These are phyloP conservation scores for Chouioia cunea DNA, from an alignment of 2,888 invertebrate species.

Conservation along the genomic window DNA sequence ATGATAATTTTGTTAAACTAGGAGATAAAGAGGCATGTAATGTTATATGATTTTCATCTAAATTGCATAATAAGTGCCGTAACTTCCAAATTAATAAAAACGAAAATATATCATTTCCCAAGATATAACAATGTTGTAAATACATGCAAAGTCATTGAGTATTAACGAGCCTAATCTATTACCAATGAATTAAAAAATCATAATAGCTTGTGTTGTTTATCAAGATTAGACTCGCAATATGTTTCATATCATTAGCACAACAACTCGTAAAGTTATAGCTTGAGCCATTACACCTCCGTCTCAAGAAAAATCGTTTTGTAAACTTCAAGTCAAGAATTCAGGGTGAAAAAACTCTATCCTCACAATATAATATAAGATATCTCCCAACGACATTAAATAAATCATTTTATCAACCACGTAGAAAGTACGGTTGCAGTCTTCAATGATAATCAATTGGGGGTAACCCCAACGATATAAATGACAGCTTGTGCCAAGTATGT, in stretches of 20 bases:
- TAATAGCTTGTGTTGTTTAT: constrained; percentile 18
- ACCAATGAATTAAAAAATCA: background rate
- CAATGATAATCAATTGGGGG: too few species aligned
- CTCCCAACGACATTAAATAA: too few species aligned
- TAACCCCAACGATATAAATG: too few species aligned
- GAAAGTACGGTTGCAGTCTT: too few species aligned
- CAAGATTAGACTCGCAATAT: constrained; percentile 14
- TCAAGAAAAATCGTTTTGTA: constrained; percentile 14
- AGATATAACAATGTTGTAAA: constrained; percentile 7
- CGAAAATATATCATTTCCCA: constrained; percentile 17
- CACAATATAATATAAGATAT: too few species aligned
- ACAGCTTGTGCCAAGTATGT: constrained; percentile 3
- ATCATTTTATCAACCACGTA: too few species aligned
- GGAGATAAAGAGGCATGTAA: background rate
- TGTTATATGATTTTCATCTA: background rate
- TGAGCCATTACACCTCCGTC: constrained; percentile 14
- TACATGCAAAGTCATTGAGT: constrained; percentile 23
- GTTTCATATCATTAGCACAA: constrained; percentile 6
- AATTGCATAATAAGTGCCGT: constrained; percentile 26
- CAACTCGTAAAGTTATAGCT: constrained; percentile 7
- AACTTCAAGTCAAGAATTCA: background rate
- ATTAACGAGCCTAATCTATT: constrained; percentile 37
- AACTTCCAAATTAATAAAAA: constrained; percentile 32
- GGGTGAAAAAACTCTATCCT: background rate
- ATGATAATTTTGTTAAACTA: constrained; percentile 7